Conservation (phyloP, 2,888 invertebrate genomes). For the Anaspis maculata region DNA sequence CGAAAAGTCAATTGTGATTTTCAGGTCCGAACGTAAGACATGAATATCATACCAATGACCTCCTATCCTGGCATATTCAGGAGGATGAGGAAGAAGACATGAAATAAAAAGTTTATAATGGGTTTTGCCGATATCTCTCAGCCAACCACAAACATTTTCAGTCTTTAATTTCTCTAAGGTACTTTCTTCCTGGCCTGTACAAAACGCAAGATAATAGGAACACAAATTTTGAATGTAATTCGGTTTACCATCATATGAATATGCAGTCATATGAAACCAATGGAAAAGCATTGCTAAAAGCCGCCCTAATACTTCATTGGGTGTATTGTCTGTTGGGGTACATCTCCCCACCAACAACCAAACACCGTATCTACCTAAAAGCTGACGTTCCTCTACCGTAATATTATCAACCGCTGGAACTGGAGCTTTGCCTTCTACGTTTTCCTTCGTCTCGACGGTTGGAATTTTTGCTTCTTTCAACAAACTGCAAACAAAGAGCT, state of each 20-base stretch:
- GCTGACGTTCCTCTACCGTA: constrained; percentile 77
- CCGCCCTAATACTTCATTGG: constrained; percentile 75
- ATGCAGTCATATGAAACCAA: constrained; percentile 98
- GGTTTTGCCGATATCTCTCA: constrained; percentile 70
- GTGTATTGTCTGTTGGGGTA: constrained; percentile 68
- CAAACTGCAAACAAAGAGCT: constrained; percentile 47
- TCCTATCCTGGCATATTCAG: constrained; percentile 90
- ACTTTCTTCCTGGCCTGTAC: constrained; percentile 65
- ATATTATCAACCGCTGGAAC: constrained; percentile 56
- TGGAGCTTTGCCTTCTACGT: constrained; percentile 37
- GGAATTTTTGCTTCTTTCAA: constrained; percentile 87
- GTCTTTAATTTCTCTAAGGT: constrained; percentile 86
- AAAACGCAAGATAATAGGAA: constrained; percentile 19
- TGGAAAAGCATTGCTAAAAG: constrained; percentile 95
- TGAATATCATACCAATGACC: constrained; percentile 71
- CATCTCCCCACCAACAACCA: constrained; percentile 95
- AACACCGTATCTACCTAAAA: constrained; percentile 90
- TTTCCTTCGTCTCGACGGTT: constrained; percentile 56
- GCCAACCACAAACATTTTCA: constrained; percentile 89
- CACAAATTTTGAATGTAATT: constrained; percentile 17
- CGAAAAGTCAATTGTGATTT: background rate
- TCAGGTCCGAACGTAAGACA: background rate
- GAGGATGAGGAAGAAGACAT: constrained; percentile 91
- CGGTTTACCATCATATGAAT: constrained; percentile 81
- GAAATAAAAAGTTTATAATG: constrained; percentile 88